These are phyloP conservation scores for Drosophila cognata DNA, from an alignment of 2,888 invertebrate genomes.

Conservation along the genomic window DNA sequence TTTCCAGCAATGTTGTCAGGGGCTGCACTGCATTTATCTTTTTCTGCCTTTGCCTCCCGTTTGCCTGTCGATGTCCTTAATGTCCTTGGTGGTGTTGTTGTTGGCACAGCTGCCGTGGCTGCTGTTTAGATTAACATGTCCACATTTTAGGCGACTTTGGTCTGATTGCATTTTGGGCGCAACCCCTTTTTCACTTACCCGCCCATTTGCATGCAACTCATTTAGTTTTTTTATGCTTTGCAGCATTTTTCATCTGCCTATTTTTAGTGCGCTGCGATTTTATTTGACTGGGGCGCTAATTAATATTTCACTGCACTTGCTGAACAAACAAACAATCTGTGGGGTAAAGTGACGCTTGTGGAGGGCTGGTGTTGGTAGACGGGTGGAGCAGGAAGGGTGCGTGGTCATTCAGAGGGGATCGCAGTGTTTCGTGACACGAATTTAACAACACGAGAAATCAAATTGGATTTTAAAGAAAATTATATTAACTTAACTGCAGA, in stretches of 20 bases:
- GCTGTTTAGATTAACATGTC: conserved; percentile 50
- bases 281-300: conserved; percentile 64
- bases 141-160: conserved; percentile 33
- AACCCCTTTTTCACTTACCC: background rate
- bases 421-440: conserved; percentile 15
- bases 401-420: background rate
- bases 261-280: conserved; percentile 51
- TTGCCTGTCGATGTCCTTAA: conserved; percentile 67
- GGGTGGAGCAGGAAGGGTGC: background rate
- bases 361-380: background rate
- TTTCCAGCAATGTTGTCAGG: conserved; percentile 42
- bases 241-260: conserved; percentile 16
- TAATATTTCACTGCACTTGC: conserved; percentile 68
- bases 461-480: background rate
- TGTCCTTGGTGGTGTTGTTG: conserved; percentile 41
- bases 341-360: background rate
- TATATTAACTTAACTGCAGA: background rate
- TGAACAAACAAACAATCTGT: conserved; percentile 58
- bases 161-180: conserved; percentile 48
- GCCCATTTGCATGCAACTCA: background rate
- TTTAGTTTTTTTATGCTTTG: conserved; percentile 22
- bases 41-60: conserved; percentile 38
- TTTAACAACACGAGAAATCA: background rate
- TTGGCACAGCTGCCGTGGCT: conserved; percentile 2
- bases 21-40: conserved; percentile 57